Base-by-base conservation (phyloP, 2,888 invertebrate species). In the Lasius fuliginosus region DNA sequence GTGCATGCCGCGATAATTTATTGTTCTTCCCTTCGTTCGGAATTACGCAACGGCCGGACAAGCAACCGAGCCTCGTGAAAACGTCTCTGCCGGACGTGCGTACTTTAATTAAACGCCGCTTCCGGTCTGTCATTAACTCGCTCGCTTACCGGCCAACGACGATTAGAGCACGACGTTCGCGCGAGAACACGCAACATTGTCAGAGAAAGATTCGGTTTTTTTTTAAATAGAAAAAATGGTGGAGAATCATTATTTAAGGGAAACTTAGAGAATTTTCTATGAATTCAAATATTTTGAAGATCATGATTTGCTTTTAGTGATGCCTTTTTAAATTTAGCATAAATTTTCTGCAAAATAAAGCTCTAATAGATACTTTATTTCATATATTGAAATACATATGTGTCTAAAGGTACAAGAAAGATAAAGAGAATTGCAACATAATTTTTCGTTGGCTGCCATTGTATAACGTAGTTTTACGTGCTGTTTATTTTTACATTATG, bases 51-150 rank as follows among this genome's bases (percentile, higher is more conserved):
- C 74, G 83, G 42, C 67, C 75, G 73, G 68, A 64, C 42, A 74
- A 81, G 79, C 79, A 85, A 87, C 88, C 85, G 84, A 83, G 86
- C 84, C 87, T 85, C 87, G 90, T 90, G 91, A 91, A 89, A 91
- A 90, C 90, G 91, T 91, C 88, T 87, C 91, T 91, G 86, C 91
- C 92, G 91, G 91, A 90, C 91, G 87, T 90, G 91, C 91, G 91
- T 92, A 91, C 88, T 92, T 91, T 92, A 91, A 91, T 91, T 92
- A 91, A 91, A 91, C 89, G 91, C 67, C 84, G 87, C 88, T 91
- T 91, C 91, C 90, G 92, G 92, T 81, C 90, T 86, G 91, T 90
- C 91, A 87, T 90, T 90, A 90, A 86, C 87, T 88, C 87, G 90
- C 65, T 65, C 89, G 88, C 87, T 88, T 86, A 86, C 90, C 82